A percentile compares a stretch with the other conserved stretches of the same genome.
phyloP scores from a whole-genome alignment of 1,140 invertebrate genomes.

The Drosophila watanabei region DNA sequence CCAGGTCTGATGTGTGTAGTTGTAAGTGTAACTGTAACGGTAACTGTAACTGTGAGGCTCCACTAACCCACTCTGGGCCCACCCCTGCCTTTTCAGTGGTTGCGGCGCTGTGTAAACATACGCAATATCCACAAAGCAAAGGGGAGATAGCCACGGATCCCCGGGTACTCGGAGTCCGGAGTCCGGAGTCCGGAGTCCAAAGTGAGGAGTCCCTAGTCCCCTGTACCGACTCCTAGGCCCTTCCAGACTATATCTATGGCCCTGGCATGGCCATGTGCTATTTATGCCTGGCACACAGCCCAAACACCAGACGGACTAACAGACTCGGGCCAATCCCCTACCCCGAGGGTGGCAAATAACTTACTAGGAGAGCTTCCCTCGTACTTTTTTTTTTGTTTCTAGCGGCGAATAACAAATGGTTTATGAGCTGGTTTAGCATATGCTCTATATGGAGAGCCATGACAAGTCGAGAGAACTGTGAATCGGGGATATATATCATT shows the following conservation, averaged over 20 bases:
- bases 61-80: conserved; percentile 4
- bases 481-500: not conserved
- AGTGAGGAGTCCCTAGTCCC: not conserved
- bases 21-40: conserved; percentile 6
- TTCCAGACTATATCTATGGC: conserved; percentile 22
- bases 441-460: conserved; percentile 7
- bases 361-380: conserved; percentile 19
- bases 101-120: conserved; percentile 50
- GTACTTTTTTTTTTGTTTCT: conserved; percentile 10
- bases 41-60: not conserved
- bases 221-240: not conserved
- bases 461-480: not conserved
- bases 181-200: not conserved
- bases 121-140: conserved; percentile 50
- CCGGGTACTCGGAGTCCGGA: not conserved
- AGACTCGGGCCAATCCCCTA: not conserved
- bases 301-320: conserved; percentile 38
- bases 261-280: conserved; percentile 53
- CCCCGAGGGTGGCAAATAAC: conserved; percentile 31
- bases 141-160: conserved; percentile 9
- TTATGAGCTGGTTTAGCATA: conserved; percentile 36
- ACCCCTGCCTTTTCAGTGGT: conserved; percentile 30
- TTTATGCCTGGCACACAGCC: conserved; percentile 56
- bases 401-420: conserved; percentile 33
- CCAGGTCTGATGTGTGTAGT: not conserved